Base-by-base conservation (phyloP, 2,113 vertebrate species). In the Pteronura brasiliensis region DNA sequence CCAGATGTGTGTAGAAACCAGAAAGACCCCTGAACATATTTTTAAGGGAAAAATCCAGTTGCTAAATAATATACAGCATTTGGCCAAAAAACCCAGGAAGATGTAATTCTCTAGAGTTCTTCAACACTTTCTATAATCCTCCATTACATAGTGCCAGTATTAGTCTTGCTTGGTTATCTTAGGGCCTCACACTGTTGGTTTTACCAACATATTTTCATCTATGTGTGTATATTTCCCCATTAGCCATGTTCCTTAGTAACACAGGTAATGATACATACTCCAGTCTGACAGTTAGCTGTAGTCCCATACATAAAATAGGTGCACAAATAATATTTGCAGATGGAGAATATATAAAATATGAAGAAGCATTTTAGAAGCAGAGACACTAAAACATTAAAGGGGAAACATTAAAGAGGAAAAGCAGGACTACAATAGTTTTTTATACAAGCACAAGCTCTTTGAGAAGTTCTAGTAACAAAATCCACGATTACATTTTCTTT, bases 391-490 rank as follows among this genome's bases (percentile, higher is more conserved):
- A 47, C 55, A 77, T 82, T 89, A 95, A 85, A 74, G 81, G 42
- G 42, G 20, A 96, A 95, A 97, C 12, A 31, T 31, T 65, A 65
- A 65, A 65, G 63, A 29, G 63, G 63, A 65, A 65, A 65, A 65
- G 63, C 12, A 82, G 55, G 3, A 39, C 39, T 49, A 81, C 8
- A 87, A 69, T 76, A 47, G 17, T 81, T 39, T 91, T 79, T 82
- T 76, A 71, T 4, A 23, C 17, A 34, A 88, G 12, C 42, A 79
- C 13, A 85, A 93, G 7, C 42, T 94, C n/a, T 90, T 89, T 49
- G n/a, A 95, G 21, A 83, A 77, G 87, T 65, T 85, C 72, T 79
- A 93, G 1, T 93, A 96, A 97, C 42, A 88, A 61, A 81, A 85
- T 57, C 13, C 29, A 18, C 47, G 18, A 77, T 65, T 67, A 83